Evolutionary conservation across 2,888 invertebrate genomes (phyloP), one percentile per base, ranked within the genome.

Genomic region (Noctua pronuba): DNA sequence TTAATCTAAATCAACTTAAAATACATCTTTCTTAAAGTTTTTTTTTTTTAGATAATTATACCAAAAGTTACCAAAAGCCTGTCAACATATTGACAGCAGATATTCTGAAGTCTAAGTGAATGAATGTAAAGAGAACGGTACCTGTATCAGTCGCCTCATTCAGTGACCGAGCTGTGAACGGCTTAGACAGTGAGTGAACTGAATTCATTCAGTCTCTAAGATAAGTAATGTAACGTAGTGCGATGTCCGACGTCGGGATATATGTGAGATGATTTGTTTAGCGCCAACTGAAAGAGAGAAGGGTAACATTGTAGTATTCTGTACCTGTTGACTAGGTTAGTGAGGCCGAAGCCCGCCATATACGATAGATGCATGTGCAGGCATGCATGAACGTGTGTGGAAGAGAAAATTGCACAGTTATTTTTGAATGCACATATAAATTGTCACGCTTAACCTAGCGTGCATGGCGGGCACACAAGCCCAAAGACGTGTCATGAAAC

Each of bases 161-260:
- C 60, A 68, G 16, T 64, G 52, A 68, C 68, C 11, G 35, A 74
- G 77, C 83, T 86, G 77, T 76, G 77, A 75, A 38, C 31, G 67
- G 38, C 35, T 85, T 86, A 83, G 74, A 38, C 60, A 74, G 62
- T 86, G 79, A 86, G 44, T 83, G 79, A 84, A 71, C 46, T 28
- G 49, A 13, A 31, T 76, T 82, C 70, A 38, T 83, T 78, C 84
- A 67, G 69, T 78, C 74, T 65, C 84, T 84, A 86, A 83, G 70
- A 44, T 77, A 77, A 84, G 86, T 68, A 75, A 75, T 84, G 70
- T 70, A 84, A 84, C 84, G 75, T 84, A 80, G 85, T 87, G 85
- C 85, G 73, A 62, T 74, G 80, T 84, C 80, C 84, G 66, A 87
- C 87, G 85, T 85, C 85, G 87, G 87, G 35, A 58, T 73, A 68